These are phyloP conservation scores for Ectemnius lituratus DNA, from an alignment of 2,888 invertebrate species.

Conservation along the genomic window DNA sequence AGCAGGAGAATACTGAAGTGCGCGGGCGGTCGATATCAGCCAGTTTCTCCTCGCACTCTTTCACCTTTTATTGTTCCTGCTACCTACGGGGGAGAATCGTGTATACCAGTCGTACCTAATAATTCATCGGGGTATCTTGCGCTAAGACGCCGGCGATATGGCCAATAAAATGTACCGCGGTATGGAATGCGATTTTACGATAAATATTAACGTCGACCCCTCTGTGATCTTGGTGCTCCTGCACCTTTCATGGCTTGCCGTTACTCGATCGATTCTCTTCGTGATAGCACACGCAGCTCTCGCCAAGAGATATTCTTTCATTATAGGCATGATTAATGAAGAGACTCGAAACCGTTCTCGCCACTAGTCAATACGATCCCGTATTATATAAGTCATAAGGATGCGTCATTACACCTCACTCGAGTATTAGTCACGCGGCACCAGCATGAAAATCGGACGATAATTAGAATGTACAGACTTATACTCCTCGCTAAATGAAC, in stretches of 20 bases:
- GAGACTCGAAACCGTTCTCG: neutral
- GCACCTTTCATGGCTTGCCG: too few relatives aligned
- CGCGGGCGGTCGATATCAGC: constrained; percentile 41
- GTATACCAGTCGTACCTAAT: constrained; percentile 36
- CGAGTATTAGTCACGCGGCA: neutral
- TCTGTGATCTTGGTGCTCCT: constrained; percentile 11
- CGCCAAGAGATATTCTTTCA: constrained; percentile 1
- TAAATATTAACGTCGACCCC: constrained; percentile 49
- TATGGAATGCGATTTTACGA: constrained; percentile 52
- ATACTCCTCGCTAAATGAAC: neutral
- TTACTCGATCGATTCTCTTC: constrained; percentile 1
- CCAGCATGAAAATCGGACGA: neutral
- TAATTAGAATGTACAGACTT: neutral
- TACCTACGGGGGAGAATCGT: constrained; percentile 10
- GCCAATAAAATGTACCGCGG: constrained; percentile 48
- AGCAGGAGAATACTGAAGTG: neutral
- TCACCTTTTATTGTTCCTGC: constrained; percentile 44
- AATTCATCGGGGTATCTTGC: constrained; percentile 49
- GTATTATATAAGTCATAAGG: neutral
- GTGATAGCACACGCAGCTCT: neutral
- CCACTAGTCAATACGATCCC: neutral
- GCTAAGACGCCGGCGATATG: constrained; percentile 43
- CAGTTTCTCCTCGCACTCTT: constrained; percentile 23
- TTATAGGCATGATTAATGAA: neutral
- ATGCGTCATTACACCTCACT: neutral